Evolutionary conservation across 1,140 invertebrate genomes (phyloP).

Genomic region (Prorops nasuta): DNA sequence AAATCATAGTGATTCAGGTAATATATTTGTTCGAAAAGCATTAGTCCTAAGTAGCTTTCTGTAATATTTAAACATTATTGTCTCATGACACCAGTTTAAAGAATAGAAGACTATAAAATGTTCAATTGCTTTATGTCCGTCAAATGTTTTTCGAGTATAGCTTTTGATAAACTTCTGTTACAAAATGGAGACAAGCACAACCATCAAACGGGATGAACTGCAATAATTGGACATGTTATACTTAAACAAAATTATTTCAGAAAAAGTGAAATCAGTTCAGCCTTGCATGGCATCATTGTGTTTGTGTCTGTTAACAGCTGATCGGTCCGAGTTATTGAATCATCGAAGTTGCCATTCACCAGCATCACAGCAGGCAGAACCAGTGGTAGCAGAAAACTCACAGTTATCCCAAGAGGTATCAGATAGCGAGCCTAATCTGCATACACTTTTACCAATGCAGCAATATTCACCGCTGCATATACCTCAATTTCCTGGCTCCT

Average conservation of each 20-base stretch:
- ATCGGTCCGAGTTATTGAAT: conserved; percentile 30
- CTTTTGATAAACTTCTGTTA: no score
- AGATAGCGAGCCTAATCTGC: conserved; percentile 42
- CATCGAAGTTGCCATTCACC: conserved; percentile 33
- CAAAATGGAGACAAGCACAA: conserved; percentile 51
- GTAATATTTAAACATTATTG: conserved; percentile 3
- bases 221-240: conserved; percentile 26
- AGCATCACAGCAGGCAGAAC: conserved; percentile 27
- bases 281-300: conserved; percentile 50
- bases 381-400: conserved; percentile 26
- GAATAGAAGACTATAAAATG: no score
- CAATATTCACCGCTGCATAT: conserved; percentile 51
- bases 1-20: conserved; percentile 38
- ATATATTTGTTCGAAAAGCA: no score
- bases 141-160: no score
- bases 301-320: conserved; percentile 49
- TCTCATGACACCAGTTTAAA: no score
- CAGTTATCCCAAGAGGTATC: conserved; percentile 26
- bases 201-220: conserved; percentile 51
- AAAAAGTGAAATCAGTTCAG: conserved; percentile 41
- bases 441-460: conserved; percentile 49
- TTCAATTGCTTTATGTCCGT: no score
- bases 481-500: conserved; percentile 43
- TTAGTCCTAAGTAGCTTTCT: conserved; percentile 3
- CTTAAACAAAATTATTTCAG: conserved; percentile 18